Conservation (phyloP, 2,113 vertebrate species). For the Chaenogobius annularis region DNA sequence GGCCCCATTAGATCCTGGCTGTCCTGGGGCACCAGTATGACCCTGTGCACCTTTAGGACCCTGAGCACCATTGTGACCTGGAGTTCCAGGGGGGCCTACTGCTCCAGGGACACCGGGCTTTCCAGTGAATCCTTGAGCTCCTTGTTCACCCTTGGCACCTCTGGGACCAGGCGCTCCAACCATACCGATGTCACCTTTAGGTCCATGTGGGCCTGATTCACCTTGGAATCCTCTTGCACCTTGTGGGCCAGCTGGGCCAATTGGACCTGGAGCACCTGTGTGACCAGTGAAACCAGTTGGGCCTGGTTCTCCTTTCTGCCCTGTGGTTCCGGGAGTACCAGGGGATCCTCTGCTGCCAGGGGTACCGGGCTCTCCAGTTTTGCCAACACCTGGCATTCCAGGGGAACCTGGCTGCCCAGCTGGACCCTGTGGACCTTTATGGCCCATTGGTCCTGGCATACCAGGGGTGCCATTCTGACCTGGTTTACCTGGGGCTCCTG, state of each 20-base stretch:
- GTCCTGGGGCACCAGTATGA: slow-evolving; percentile 78
- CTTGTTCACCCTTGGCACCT: slow-evolving; percentile 77
- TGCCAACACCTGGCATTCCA: slow-evolving; percentile 77
- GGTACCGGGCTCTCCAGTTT: slow-evolving; percentile 73
- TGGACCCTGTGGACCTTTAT: slow-evolving; percentile 75
- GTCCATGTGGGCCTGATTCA: slow-evolving; percentile 72
- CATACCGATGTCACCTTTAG: slow-evolving; percentile 79
- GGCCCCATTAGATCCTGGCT: slow-evolving; percentile 80
- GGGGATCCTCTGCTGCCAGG: slow-evolving; percentile 74
- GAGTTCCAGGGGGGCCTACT: slow-evolving; percentile 81
- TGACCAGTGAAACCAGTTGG: slow-evolving; percentile 73
- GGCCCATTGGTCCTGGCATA: slow-evolving; percentile 67
- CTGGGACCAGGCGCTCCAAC: slow-evolving; percentile 72
- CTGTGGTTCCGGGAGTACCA: slow-evolving; percentile 75
- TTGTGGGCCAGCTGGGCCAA: slow-evolving; percentile 74
- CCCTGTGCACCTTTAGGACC: slow-evolving; percentile 86
- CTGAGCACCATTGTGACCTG: slow-evolving; percentile 82
- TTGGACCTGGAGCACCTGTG: slow-evolving; percentile 65
- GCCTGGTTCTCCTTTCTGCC: slow-evolving; percentile 79
- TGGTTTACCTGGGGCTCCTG: slow-evolving; percentile 73
- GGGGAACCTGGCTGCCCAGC: slow-evolving; percentile 74
- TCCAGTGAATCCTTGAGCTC: slow-evolving; percentile 77
- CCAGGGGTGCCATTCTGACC: slow-evolving; percentile 78
- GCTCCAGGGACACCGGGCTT: slow-evolving; percentile 87
- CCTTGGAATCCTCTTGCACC: slow-evolving; percentile 77